Percentiles rank a stretch among this genome's conserved stretches.
Conservation (phyloP, 2,113 vertebrate genomes). For the Pterophyllum scalare region DNA sequence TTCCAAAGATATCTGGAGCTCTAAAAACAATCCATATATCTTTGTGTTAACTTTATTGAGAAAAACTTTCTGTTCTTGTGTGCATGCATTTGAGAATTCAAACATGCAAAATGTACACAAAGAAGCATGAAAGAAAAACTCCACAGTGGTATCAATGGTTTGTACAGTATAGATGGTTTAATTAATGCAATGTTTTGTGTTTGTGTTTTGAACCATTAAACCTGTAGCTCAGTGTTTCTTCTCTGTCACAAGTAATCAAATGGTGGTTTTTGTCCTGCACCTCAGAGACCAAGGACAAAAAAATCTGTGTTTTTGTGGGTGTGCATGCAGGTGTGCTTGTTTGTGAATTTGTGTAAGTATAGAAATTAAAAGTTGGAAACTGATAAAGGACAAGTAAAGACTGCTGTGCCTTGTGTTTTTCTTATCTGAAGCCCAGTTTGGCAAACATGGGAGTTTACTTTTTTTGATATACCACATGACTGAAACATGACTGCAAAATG, state of each 20-base stretch:
- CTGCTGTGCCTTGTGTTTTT: background rate
- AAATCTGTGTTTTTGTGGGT: background rate
- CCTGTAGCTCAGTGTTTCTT: background rate
- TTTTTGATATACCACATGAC: background rate
- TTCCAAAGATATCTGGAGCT: constrained; percentile 2
- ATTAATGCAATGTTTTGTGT: background rate
- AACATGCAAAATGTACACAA: background rate
- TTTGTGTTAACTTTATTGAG: background rate
- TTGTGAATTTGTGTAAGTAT: background rate
- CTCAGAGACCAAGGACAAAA: background rate
- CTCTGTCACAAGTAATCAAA: constrained; percentile 18
- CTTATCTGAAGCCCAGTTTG: background rate
- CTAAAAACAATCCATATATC: background rate
- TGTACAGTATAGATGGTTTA: background rate
- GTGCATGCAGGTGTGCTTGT: background rate
- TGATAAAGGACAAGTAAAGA: background rate
- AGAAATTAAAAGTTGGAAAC: background rate
- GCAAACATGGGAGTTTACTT: background rate
- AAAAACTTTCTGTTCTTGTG: background rate
- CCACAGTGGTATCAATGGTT: background rate
- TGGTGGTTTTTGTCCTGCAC: background rate
- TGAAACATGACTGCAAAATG: background rate
- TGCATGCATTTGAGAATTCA: background rate
- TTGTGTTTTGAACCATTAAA: background rate
- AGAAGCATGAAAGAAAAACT: background rate